Conservation (phyloP, 1,140 invertebrate genomes). For the Chrysomallon squamiferum region DNA sequence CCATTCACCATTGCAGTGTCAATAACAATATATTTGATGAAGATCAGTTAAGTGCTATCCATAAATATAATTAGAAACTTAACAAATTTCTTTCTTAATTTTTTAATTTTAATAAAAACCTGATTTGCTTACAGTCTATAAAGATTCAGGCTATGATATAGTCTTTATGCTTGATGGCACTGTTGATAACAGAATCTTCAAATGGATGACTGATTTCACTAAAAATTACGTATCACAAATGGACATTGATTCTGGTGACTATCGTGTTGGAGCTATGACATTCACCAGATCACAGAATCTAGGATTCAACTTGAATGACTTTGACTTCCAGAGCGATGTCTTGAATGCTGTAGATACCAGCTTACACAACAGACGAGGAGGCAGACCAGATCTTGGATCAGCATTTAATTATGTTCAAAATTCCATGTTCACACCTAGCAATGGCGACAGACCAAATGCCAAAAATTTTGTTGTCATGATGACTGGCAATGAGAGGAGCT, state of each 20-base stretch:
- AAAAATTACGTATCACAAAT: constrained; percentile 31
- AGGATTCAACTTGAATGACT: constrained; percentile 39
- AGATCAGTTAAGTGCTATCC: too few species aligned
- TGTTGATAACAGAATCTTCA: constrained; percentile 33
- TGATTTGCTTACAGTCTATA: constrained; percentile 17
- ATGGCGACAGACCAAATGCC: constrained; percentile 9
- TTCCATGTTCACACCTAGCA: neutral
- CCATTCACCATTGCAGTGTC: too few species aligned
- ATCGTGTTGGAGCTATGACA: constrained; percentile 45
- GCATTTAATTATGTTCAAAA: constrained; percentile 7
- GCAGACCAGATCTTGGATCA: constrained; percentile 13
- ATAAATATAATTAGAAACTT: too few species aligned
- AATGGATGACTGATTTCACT: constrained; percentile 48
- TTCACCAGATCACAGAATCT: constrained; percentile 33
- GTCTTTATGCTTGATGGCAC: constrained; percentile 54
- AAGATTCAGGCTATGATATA: constrained; percentile 47
- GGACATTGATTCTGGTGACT: constrained; percentile 40
- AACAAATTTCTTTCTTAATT: too few species aligned
- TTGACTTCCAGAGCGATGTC: constrained; percentile 23
- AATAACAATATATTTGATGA: too few species aligned
- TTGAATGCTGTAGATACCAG: neutral
- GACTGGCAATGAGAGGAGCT: constrained; percentile 24
- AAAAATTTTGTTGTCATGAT: constrained; percentile 8
- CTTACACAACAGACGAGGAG: constrained; percentile 1
- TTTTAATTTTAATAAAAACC: too few species aligned